Evolutionary conservation across 2,888 invertebrate genomes (phyloP).

Genomic region (Machimus rusticus): DNA sequence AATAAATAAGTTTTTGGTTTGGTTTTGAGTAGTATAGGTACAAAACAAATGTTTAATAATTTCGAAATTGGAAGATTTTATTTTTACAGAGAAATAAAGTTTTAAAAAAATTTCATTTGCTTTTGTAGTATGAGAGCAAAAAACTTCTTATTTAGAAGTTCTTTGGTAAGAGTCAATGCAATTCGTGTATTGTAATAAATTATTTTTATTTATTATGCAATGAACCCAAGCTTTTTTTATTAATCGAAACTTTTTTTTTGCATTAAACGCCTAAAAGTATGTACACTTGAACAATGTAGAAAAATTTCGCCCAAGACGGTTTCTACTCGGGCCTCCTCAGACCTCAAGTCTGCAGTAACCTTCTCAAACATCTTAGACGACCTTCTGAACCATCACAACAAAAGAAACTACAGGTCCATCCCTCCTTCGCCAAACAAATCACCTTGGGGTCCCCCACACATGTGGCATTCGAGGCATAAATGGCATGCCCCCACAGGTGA

Average conservation of each 20-base stretch:
- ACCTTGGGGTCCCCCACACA: slow-evolving; percentile 5
- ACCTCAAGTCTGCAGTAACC: neutral
- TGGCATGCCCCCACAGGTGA: neutral
- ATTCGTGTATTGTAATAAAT: too few relatives aligned
- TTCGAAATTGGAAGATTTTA: too few relatives aligned
- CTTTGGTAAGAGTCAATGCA: too few relatives aligned
- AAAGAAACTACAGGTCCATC: neutral
- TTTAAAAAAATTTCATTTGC: too few relatives aligned
- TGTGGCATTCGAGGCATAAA: neutral
- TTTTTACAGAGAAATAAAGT: too few relatives aligned
- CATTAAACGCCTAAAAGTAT: neutral
- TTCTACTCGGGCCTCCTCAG: neutral
- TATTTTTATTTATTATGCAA: too few relatives aligned
- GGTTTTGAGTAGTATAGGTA: too few relatives aligned
- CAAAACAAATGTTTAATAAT: too few relatives aligned
- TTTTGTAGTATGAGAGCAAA: too few relatives aligned
- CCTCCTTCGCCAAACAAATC: neutral
- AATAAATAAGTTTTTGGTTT: too few relatives aligned
- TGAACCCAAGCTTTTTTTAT: neutral
- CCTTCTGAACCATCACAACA: neutral
- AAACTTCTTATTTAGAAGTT: too few relatives aligned
- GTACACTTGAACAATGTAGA: neutral
- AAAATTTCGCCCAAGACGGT: neutral
- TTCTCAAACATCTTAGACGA: neutral
- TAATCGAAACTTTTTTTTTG: neutral